phyloP scores from a whole-genome alignment of 1,140 invertebrate genomes.

The Agrilus planipennis region DNA sequence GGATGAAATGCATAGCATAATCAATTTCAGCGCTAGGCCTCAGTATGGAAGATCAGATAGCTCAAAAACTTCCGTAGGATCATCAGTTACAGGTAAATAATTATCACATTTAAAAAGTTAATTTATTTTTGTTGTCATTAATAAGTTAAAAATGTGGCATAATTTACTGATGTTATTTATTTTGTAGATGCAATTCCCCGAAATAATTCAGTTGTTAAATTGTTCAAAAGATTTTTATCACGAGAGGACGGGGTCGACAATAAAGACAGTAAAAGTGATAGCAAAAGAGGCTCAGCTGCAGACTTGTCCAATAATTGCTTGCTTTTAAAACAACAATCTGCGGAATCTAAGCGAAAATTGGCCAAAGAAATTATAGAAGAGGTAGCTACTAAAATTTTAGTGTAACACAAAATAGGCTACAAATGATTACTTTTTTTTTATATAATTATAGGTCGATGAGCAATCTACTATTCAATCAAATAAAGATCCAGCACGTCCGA shows the following conservation, averaged over 20 bases:
- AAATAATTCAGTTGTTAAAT: conserved; percentile 59
- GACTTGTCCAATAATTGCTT: conserved; percentile 15
- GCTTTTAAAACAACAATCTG: neutral
- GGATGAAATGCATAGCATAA: conserved; percentile 24
- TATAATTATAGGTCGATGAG: conserved; percentile 46
- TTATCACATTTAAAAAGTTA: conserved; percentile 8
- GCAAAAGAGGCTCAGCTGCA: conserved; percentile 26
- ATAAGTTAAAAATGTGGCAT: neutral
- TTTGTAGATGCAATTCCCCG: conserved; percentile 46
- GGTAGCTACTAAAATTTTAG: conserved; percentile 21
- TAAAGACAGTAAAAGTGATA: conserved; percentile 15
- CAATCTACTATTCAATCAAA: conserved; percentile 58
- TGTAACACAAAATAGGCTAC: neutral
- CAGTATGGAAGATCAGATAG: conserved; percentile 31
- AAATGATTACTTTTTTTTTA: neutral
- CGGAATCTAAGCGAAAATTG: conserved; percentile 39
- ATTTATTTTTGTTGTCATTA: neutral
- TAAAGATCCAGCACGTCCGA: conserved; percentile 41
- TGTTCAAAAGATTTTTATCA: conserved; percentile 61
- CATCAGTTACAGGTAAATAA: conserved; percentile 33
- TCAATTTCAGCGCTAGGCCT: conserved; percentile 44
- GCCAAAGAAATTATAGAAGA: conserved; percentile 68
- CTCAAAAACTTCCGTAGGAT: conserved; percentile 37
- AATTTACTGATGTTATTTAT: neutral
- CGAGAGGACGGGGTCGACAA: conserved; percentile 46